Conservation (phyloP, 2,113 vertebrate species). For the Scomber colias region DNA sequence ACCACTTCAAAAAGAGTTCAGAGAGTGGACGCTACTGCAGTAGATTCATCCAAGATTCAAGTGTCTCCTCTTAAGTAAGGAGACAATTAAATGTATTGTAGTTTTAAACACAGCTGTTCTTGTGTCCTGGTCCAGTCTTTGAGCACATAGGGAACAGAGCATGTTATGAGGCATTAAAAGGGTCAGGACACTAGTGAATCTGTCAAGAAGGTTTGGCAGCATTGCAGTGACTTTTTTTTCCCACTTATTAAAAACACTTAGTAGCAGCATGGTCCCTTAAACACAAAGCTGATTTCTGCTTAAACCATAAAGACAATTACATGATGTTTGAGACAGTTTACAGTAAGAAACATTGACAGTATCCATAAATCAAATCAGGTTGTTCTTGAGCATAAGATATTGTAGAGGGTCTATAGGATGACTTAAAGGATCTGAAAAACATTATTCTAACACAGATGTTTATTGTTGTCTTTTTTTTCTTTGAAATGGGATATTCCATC, state of each 20-base stretch:
- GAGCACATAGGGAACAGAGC: constrained; percentile 9
- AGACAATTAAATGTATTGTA: background rate
- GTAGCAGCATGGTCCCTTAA: constrained; percentile 39
- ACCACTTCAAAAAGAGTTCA: constrained; percentile 17
- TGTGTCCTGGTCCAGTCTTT: constrained; percentile 22
- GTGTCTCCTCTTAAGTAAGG: background rate
- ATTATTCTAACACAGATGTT: constrained; percentile 46
- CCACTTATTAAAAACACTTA: constrained; percentile 40
- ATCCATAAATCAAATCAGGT: constrained; percentile 25
- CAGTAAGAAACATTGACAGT: constrained; percentile 22
- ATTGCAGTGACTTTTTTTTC: constrained; percentile 25
- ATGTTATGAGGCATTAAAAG: constrained; percentile 30
- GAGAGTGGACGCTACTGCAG: background rate
- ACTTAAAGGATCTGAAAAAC: constrained; percentile 26
- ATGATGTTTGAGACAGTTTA: constrained; percentile 15
- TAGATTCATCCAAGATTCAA: background rate
- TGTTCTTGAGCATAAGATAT: constrained; percentile 17
- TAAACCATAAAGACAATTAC: constrained; percentile 25
- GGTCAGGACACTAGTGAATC: constrained; percentile 31
- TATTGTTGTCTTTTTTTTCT: constrained; percentile 57
- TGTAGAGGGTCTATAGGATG: constrained; percentile 14
- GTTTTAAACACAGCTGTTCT: background rate
- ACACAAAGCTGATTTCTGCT: constrained; percentile 16
- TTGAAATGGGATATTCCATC: constrained; percentile 47
- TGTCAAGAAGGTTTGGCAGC: constrained; percentile 50